Conservation (phyloP, 2,888 invertebrate genomes). For the Xestia sexstrigata region DNA sequence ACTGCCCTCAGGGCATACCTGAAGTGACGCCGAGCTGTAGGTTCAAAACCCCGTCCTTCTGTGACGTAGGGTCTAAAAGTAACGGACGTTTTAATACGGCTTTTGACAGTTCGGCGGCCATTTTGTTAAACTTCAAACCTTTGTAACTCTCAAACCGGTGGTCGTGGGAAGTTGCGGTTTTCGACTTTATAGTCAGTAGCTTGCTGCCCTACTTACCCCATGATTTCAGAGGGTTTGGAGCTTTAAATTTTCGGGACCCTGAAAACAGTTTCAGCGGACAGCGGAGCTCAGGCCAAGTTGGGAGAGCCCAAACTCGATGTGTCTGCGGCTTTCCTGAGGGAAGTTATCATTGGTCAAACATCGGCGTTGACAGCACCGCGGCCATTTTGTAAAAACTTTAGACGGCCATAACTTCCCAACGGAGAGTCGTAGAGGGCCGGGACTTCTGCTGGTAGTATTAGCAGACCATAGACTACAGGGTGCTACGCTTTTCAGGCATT, state of each 20-base stretch:
- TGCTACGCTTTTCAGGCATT: too few relatives aligned
- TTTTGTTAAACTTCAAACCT: background rate
- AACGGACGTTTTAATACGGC: background rate
- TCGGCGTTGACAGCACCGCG: background rate
- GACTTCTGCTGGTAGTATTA: too few relatives aligned
- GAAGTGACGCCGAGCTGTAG: background rate
- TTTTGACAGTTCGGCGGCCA: constrained; percentile 14
- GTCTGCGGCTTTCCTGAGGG: background rate
- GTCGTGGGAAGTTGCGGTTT: background rate
- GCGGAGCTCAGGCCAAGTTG: background rate
- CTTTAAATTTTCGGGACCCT: background rate
- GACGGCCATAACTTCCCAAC: too few relatives aligned
- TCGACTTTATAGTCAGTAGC: too few relatives aligned
- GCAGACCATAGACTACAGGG: too few relatives aligned
- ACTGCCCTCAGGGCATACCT: background rate
- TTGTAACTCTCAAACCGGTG: background rate
- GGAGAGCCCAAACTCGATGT: background rate
- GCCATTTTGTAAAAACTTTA: background rate
- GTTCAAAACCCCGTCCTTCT: background rate
- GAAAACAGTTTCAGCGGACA: background rate
- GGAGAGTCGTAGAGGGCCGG: too few relatives aligned
- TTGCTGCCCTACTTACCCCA: too few relatives aligned
- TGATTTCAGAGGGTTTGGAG: background rate
- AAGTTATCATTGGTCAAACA: background rate
- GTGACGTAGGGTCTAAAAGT: background rate